Percentiles rank a stretch among this genome's conserved stretches.
phyloP scores from a whole-genome alignment of 2,888 invertebrate genomes.

The Dinocampus coccinellae region DNA sequence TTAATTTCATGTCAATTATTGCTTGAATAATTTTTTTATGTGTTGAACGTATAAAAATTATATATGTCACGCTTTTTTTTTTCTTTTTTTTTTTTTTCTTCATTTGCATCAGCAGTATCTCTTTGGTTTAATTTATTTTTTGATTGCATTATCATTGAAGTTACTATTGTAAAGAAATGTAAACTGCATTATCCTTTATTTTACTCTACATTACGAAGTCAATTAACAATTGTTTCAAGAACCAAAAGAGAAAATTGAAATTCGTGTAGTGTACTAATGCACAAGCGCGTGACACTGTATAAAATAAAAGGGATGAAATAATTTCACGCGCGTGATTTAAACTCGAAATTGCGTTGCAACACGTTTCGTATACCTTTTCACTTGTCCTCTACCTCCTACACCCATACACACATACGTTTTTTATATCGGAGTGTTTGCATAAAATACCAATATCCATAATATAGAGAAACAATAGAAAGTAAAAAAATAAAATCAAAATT shows the following conservation, averaged over 20 bases:
- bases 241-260: conserved; percentile 25
- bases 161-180: neutral
- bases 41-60: too few species aligned
- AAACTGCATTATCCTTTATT: neutral
- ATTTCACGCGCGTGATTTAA: conserved; percentile 19
- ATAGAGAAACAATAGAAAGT: neutral
- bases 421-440: conserved; percentile 2
- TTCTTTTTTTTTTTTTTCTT: too few species aligned
- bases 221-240: conserved; percentile 24
- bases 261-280: conserved; percentile 11
- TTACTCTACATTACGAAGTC: conserved; percentile 12
- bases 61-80: too few species aligned
- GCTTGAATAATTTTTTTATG: too few species aligned
- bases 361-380: neutral
- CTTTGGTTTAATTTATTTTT: too few species aligned
- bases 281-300: neutral
- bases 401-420: neutral
- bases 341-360: conserved; percentile 13
- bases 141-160: too few species aligned
- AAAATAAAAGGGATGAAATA: conserved; percentile 17
- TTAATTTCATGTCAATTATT: too few species aligned
- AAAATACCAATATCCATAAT: too few species aligned
- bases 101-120: too few species aligned
- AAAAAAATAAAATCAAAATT: too few species aligned
- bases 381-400: neutral